Percentiles rank a stretch among this genome's conserved stretches.
phyloP scores from a whole-genome alignment of 2,797 vertebrate genomes.

The Danio tinwini region DNA sequence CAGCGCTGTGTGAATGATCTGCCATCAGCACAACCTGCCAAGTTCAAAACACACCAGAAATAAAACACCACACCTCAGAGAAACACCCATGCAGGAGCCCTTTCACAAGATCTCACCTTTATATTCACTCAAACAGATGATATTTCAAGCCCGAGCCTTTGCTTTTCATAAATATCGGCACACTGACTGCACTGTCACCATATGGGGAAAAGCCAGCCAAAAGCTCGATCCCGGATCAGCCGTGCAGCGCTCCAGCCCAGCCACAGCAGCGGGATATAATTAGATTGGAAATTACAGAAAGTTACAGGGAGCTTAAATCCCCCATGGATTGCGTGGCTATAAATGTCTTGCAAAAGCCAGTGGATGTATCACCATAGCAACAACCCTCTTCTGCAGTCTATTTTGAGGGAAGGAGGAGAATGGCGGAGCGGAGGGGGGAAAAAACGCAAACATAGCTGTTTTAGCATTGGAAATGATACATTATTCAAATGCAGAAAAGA shows the following conservation, averaged over 20 bases:
- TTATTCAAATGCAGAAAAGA: constrained; percentile 77
- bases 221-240: constrained; percentile 50
- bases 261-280: constrained; percentile 80
- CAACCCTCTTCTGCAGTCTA: constrained; percentile 83
- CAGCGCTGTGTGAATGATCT: constrained; percentile 2
- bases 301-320: constrained; percentile 83
- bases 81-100: background rate
- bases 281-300: constrained; percentile 85
- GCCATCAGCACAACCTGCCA: background rate
- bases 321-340: constrained; percentile 80
- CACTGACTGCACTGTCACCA: constrained; percentile 47
- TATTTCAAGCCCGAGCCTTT: constrained; percentile 37
- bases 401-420: constrained; percentile 76
- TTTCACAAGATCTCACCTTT: constrained; percentile 18
- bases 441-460: constrained; percentile 79
- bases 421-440: constrained; percentile 46
- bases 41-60: background rate
- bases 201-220: constrained; percentile 28
- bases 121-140: constrained; percentile 41
- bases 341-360: constrained; percentile 84
- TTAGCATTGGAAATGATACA: constrained; percentile 76
- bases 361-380: constrained; percentile 87
- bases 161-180: constrained; percentile 30
- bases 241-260: constrained; percentile 41
- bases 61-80: background rate